Conservation (phyloP, 2,797 vertebrate species). For the Sciurus carolinensis region DNA sequence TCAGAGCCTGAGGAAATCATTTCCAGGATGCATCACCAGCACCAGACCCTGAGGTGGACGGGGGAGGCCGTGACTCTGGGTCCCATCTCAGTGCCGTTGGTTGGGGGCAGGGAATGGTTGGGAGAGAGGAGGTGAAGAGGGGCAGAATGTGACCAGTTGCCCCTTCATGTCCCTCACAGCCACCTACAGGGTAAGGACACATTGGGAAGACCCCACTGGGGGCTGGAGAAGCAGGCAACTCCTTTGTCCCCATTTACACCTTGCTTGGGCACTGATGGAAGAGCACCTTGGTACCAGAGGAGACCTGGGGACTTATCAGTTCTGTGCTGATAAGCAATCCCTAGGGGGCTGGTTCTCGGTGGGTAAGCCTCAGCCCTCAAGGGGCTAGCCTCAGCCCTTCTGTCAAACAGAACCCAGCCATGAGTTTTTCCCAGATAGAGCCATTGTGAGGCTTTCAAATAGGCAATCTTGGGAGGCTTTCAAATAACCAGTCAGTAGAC, state of each 20-base stretch:
- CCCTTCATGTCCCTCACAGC: background rate
- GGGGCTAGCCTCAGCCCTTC: background rate
- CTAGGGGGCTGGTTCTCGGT: background rate
- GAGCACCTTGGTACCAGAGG: background rate
- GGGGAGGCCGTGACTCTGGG: background rate
- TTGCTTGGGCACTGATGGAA: background rate
- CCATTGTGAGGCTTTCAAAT: slow-evolving; percentile 55
- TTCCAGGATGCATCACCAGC: background rate
- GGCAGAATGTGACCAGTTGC: background rate
- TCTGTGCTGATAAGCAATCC: background rate
- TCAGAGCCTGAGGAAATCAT: slow-evolving; percentile 60
- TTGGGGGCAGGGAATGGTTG: accelerated
- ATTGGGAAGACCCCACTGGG: background rate
- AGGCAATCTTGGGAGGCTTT: slow-evolving; percentile 70
- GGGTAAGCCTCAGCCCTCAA: background rate
- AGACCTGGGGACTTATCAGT: background rate
- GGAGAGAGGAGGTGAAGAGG: background rate
- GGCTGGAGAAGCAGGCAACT: background rate
- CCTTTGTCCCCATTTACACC: background rate
- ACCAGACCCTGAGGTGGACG: background rate
- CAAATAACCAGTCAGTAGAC: slow-evolving; percentile 71
- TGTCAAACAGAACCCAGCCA: background rate
- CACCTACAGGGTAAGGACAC: background rate
- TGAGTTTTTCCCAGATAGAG: background rate
- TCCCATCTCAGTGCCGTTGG: background rate